Conservation (phyloP, 2,888 invertebrate species). For the Tenthredo amoena region DNA sequence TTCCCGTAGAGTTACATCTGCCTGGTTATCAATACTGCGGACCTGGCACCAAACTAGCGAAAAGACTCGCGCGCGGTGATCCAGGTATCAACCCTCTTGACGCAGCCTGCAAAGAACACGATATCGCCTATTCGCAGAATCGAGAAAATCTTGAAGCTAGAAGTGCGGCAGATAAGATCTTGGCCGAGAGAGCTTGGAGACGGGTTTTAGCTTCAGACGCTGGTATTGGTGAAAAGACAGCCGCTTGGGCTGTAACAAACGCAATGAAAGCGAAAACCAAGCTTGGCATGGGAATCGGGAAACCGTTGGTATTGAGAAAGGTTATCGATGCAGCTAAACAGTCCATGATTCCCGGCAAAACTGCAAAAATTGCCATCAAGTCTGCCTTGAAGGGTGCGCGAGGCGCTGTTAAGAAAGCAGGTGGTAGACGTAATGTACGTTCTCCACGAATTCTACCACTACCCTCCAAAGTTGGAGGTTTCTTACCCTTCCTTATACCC, state of each 20-base stretch:
- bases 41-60: no score
- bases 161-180: background rate
- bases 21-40: no score
- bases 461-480: conserved; percentile 48
- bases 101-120: no score
- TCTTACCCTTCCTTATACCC: conserved; percentile 64
- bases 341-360: conserved; percentile 9
- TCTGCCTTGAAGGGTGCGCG: conserved; percentile 54
- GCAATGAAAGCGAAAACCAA: no score
- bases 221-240: background rate
- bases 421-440: conserved; percentile 33
- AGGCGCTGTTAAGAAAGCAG: conserved; percentile 5
- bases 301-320: no score
- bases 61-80: no score
- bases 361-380: conserved; percentile 58
- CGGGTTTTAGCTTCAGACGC: background rate
- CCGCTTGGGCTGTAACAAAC: background rate
- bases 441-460: conserved; percentile 58
- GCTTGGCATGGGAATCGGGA: no score
- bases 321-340: background rate
- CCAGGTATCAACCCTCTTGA: no score
- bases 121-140: background rate
- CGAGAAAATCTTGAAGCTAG: background rate
- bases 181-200: background rate
- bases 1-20: no score